Evolutionary conservation across 2,113 vertebrate genomes (phyloP).

Genomic region (Echinops telfairi): DNA sequence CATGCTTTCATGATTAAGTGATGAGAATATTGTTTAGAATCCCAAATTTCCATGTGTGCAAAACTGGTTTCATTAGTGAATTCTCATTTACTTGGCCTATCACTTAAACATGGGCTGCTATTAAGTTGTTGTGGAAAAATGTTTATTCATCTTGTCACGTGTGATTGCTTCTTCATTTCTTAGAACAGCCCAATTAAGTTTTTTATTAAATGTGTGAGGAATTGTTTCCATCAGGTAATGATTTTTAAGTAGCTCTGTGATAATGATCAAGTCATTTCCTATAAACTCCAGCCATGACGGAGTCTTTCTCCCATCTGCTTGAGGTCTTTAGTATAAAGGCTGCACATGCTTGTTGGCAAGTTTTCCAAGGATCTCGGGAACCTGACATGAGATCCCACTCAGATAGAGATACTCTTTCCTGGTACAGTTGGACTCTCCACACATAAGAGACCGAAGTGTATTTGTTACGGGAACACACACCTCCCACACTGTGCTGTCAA

Average conservation of each 20-base stretch:
- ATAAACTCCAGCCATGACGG: neutral
- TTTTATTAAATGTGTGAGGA: neutral
- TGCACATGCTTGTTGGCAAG: no score
- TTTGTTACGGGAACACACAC: neutral
- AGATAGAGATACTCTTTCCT: neutral
- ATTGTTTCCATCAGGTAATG: conserved; percentile 2
- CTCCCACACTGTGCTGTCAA: neutral
- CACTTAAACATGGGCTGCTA: conserved; percentile 28
- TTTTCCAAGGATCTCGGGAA: neutral
- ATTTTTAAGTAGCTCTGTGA: conserved; percentile 30
- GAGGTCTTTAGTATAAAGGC: neutral
- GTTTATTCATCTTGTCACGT: conserved; percentile 44
- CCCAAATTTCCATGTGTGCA: neutral
- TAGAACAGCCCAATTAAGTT: no score
- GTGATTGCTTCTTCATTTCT: neutral
- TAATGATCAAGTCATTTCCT: conserved; percentile 15
- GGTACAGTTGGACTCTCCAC: neutral
- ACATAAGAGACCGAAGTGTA: neutral
- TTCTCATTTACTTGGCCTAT: conserved; percentile 22
- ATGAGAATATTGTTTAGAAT: conserved; percentile 57
- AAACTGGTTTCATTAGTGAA: conserved; percentile 47
- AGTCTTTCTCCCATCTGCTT: neutral
- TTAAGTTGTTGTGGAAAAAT: conserved; percentile 55
- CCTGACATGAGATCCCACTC: neutral
- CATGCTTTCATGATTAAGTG: neutral